Conservation (phyloP, 2,797 vertebrate genomes). For the Rhinella marina region DNA sequence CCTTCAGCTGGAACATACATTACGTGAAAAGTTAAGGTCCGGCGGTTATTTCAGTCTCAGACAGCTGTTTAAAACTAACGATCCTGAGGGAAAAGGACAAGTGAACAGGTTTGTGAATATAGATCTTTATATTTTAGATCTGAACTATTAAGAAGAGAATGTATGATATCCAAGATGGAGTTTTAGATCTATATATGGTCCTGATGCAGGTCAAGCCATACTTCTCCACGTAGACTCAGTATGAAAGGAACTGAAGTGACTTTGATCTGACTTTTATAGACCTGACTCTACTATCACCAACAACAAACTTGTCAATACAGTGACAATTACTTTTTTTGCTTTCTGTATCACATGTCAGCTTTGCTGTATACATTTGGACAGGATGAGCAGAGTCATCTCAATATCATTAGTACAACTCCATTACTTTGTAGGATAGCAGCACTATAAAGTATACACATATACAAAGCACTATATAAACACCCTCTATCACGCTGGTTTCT, state of each 20-base stretch:
- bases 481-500: no score
- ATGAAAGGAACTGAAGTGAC: neutral
- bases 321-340: neutral
- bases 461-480: no score
- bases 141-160: neutral
- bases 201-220: neutral
- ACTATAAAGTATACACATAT: no score
- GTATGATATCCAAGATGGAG: neutral
- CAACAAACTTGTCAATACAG: neutral
- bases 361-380: no score
- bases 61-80: slow-evolving; percentile 65
- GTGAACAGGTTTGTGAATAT: slow-evolving; percentile 60
- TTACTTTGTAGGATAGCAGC: no score
- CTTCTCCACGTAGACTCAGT: neutral
- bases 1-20: slow-evolving; percentile 62
- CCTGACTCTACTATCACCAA: neutral
- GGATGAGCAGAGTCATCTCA: no score
- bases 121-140: neutral
- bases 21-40: slow-evolving; percentile 63
- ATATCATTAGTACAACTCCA: no score
- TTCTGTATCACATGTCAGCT: no score
- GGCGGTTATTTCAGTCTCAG: slow-evolving; percentile 63
- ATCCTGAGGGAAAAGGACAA: slow-evolving; percentile 65
- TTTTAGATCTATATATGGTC: neutral
- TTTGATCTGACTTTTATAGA: neutral